Conservation (phyloP, 2,113 vertebrate genomes). For the Mobula birostris region DNA sequence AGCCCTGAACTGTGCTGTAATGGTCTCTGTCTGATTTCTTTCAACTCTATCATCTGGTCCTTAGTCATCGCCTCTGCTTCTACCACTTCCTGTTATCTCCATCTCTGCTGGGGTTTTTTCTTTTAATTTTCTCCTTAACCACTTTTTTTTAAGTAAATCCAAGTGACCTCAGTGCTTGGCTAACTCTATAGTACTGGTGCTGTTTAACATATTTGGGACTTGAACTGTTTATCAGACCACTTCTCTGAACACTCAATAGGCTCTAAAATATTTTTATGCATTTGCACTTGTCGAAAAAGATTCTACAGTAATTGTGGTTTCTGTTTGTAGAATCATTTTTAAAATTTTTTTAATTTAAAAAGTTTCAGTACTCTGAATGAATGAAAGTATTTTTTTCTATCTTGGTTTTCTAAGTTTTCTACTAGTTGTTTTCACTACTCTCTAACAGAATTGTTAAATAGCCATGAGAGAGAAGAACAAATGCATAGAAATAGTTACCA, state of each 20-base stretch:
- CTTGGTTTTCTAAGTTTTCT: not conserved
- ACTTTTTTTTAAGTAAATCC: not conserved
- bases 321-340: constrained; percentile 3
- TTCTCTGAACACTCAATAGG: not conserved
- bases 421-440: not conserved
- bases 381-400: not conserved
- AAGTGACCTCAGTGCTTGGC: not conserved
- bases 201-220: not conserved
- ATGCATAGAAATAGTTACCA: not conserved
- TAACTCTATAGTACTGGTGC: not conserved
- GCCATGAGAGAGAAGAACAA: not conserved
- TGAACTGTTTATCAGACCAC: not conserved
- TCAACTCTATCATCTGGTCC: not conserved
- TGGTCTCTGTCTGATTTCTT: too few species aligned
- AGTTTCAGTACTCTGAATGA: not conserved
- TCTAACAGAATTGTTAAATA: not conserved
- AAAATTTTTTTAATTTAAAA: not conserved
- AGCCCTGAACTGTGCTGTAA: too few species aligned
- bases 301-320: not conserved
- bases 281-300: not conserved
- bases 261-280: not conserved
- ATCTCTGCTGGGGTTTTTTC: not conserved
- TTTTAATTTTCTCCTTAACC: not conserved
- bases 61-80: not conserved
- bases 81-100: not conserved